phyloP scores from a whole-genome alignment of 2,797 vertebrate species.

The Chelon labrosus region DNA sequence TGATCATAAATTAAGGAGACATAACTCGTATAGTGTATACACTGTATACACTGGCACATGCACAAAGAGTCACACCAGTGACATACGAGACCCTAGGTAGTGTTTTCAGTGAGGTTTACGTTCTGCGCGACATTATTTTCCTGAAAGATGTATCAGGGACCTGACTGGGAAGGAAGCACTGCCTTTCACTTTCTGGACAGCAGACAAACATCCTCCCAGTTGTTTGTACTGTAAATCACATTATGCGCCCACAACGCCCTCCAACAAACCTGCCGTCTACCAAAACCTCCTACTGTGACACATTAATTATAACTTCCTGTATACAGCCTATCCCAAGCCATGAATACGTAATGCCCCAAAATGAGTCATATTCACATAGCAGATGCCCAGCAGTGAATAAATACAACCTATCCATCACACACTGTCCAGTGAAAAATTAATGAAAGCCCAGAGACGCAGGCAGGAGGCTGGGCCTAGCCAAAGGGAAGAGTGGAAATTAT shows the following conservation, averaged over 20 bases:
- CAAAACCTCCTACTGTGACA: conserved; percentile 92
- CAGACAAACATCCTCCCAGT: conserved; percentile 78
- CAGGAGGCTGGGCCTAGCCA: conserved; percentile 66
- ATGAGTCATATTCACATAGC: conserved; percentile 97
- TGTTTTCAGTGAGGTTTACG: conserved; percentile 6
- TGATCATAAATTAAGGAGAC: conserved; percentile 17
- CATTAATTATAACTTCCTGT: conserved; percentile 98
- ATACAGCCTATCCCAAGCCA: conserved; percentile 96
- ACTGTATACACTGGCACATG: conserved; percentile 6
- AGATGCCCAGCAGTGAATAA: conserved; percentile 96
- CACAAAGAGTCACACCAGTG: conserved; percentile 15
- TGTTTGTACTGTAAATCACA: conserved; percentile 92
- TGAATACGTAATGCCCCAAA: conserved; percentile 99
- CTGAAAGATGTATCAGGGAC: conserved; percentile 21
- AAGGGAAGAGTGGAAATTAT: conserved; percentile 69
- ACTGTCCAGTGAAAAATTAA: conserved; percentile 93
- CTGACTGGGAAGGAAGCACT: conserved; percentile 25
- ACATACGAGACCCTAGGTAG: not conserved
- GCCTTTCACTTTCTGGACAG: conserved; percentile 66
- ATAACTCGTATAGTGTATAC: no score
- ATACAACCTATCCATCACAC: conserved; percentile 98
- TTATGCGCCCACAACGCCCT: conserved; percentile 90
- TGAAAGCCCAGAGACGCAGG: conserved; percentile 88
- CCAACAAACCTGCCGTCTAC: conserved; percentile 91
- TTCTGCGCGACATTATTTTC: conserved; percentile 30